Evolutionary conservation across 2,113 vertebrate species (phyloP).

Genomic region (Ahaetulla prasina): DNA sequence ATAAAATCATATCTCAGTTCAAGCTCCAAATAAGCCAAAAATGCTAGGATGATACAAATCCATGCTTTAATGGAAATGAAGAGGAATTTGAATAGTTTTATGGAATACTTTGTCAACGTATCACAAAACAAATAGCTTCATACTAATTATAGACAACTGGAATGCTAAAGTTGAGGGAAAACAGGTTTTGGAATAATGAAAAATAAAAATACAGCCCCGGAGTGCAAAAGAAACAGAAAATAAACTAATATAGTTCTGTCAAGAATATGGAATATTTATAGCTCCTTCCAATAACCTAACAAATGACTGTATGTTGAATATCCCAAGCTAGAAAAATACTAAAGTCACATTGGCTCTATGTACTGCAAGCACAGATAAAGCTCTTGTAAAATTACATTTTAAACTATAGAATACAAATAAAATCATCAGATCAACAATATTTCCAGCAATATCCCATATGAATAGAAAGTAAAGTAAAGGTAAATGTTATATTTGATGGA

Average conservation of each 20-base stretch:
- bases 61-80: not conserved
- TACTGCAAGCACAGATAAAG: not conserved
- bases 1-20: not conserved
- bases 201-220: not conserved
- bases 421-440: not conserved
- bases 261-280: not conserved
- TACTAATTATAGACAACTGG: not conserved
- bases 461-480: not conserved
- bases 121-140: not conserved
- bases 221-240: not conserved
- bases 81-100: not conserved
- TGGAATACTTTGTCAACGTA: not conserved
- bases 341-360: not conserved
- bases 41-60: not conserved
- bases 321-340: not conserved
- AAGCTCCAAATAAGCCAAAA: not conserved
- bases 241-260: not conserved
- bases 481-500: not conserved
- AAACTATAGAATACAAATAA: not conserved
- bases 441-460: not conserved
- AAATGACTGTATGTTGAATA: not conserved
- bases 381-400: not conserved
- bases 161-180: not conserved
- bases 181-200: not conserved
- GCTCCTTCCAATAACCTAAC: not conserved